Evolutionary conservation across 2,113 vertebrate species (phyloP).

Genomic region (Rhea pennata): DNA sequence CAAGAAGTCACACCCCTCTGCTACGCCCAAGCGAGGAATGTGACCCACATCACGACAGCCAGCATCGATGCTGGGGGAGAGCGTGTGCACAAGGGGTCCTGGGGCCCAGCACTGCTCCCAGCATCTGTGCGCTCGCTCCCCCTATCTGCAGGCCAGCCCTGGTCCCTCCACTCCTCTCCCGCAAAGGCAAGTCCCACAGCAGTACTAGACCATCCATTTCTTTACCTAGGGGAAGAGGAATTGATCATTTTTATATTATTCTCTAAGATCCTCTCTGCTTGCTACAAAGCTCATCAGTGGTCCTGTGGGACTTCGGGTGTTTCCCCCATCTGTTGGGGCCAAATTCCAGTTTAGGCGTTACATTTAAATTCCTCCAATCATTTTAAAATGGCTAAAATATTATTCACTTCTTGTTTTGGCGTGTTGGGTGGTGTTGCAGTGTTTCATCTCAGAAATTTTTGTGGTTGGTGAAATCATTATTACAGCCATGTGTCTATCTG

Average conservation of each 20-base stretch:
- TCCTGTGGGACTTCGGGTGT: constrained; percentile 54
- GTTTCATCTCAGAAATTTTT: constrained; percentile 56
- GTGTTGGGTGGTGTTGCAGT: constrained; percentile 60
- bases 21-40: constrained; percentile 55
- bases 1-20: constrained; percentile 55
- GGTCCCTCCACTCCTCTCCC: neutral
- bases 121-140: neutral
- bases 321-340: constrained; percentile 53
- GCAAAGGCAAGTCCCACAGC: neutral
- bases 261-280: neutral
- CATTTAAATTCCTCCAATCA: constrained; percentile 35
- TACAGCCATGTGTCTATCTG: constrained; percentile 39
- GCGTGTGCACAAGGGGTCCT: neutral
- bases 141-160: neutral
- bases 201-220: neutral
- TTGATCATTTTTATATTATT: neutral
- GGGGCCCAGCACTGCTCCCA: neutral
- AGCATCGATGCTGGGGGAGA: neutral
- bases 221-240: neutral
- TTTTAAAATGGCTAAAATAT: constrained; percentile 10
- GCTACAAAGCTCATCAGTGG: neutral
- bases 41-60: constrained; percentile 31
- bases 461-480: constrained; percentile 68
- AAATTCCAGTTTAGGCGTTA: constrained; percentile 57
- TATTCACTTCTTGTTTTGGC: constrained; percentile 51